phyloP scores from a whole-genome alignment of 2,113 vertebrate species.

The Alexandromys fortis region DNA sequence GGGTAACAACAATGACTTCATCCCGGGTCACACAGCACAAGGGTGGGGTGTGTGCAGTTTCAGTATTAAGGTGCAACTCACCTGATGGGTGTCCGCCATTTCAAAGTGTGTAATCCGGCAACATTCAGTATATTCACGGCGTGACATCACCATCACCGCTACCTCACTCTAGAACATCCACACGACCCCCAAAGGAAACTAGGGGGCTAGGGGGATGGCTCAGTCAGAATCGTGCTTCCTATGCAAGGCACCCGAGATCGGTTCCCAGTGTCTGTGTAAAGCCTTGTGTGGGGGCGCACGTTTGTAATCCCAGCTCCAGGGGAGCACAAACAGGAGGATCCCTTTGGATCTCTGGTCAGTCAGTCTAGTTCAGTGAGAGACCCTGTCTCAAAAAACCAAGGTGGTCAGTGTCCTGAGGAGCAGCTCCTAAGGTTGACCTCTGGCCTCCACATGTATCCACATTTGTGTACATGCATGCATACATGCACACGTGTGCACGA shows the following conservation, averaged over 20 bases:
- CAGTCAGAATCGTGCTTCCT: neutral
- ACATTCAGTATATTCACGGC: rapidly evolving
- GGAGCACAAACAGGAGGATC: neutral
- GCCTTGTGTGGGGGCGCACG: neutral
- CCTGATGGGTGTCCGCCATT: neutral
- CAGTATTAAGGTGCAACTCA: neutral
- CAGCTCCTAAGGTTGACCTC: neutral
- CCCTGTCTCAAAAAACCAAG: neutral
- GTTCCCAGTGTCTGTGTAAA: neutral
- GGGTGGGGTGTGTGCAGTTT: neutral
- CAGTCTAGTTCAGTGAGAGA: neutral
- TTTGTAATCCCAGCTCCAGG: neutral
- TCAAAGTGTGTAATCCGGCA: neutral
- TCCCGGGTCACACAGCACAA: neutral
- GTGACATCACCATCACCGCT: rapidly evolving
- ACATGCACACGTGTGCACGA: rapidly evolving
- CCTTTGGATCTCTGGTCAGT: neutral
- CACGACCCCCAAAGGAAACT: neutral
- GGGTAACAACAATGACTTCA: neutral
- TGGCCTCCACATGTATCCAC: neutral
- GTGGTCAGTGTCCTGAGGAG: neutral
- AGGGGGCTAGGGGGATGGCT: neutral
- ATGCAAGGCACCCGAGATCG: neutral
- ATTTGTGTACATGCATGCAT: neutral
- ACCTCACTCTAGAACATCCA: neutral